Conservation (phyloP, 2,888 invertebrate species). For the Euproctis similis region DNA sequence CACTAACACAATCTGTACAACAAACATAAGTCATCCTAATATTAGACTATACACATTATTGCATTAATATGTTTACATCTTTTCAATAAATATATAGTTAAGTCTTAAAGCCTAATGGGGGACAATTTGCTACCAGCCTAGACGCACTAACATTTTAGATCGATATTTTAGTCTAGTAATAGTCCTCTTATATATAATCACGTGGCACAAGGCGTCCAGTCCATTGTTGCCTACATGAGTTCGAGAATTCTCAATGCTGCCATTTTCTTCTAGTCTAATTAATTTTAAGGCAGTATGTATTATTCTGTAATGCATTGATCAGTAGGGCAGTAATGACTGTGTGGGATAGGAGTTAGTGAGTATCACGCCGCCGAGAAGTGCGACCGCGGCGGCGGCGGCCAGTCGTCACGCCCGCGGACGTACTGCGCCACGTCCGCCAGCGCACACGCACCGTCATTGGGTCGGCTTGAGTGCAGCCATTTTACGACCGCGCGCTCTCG, state of each 20-base stretch:
- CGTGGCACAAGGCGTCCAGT: background rate
- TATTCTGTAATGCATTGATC: slow-evolving; percentile 3
- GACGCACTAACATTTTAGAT: background rate
- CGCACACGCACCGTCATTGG: slow-evolving; percentile 83
- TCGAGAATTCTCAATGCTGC: background rate
- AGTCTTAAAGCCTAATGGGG: background rate
- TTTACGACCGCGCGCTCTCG: slow-evolving; percentile 86
- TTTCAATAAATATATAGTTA: too few species aligned
- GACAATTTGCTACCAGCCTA: background rate
- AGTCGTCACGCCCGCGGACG: slow-evolving; percentile 69
- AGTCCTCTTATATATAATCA: background rate
- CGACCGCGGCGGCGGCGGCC: slow-evolving; percentile 51
- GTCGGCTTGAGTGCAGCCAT: slow-evolving; percentile 85
- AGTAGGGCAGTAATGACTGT: slow-evolving; percentile 31
- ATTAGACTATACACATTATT: slow-evolving; percentile 14
- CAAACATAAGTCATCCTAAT: slow-evolving; percentile 12
- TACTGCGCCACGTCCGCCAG: slow-evolving; percentile 46
- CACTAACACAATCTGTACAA: slow-evolving; percentile 5
- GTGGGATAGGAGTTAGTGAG: slow-evolving; percentile 35
- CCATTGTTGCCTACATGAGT: background rate
- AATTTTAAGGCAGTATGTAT: background rate
- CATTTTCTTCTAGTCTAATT: background rate
- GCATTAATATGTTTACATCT: slow-evolving; percentile 23
- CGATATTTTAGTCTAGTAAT: too few species aligned
- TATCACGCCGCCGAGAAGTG: slow-evolving; percentile 50